Percentiles rank a stretch among this genome's conserved stretches.
These are phyloP conservation scores for Pseudolycoriella hygida DNA, from an alignment of 2,888 invertebrate species.

Conservation along the genomic window DNA sequence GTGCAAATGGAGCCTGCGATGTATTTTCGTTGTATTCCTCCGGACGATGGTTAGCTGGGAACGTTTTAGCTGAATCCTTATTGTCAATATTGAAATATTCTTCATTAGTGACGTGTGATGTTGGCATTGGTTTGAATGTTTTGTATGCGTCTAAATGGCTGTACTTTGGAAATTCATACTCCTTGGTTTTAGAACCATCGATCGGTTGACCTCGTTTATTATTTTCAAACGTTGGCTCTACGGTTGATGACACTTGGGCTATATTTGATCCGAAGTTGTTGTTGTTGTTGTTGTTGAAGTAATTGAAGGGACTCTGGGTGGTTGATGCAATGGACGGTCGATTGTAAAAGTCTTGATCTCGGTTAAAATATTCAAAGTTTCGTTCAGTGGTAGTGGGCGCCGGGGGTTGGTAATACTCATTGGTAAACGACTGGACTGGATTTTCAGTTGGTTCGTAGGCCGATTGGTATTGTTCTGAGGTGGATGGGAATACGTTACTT, in stretches of 20 bases:
- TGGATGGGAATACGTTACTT: not conserved
- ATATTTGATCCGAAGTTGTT: conserved; percentile 17
- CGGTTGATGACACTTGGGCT: conserved; percentile 5
- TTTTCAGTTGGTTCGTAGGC: not conserved
- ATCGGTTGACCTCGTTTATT: conserved; percentile 14
- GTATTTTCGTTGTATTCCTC: conserved; percentile 22
- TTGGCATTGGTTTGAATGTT: conserved; percentile 18
- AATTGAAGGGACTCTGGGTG: conserved; percentile 7
- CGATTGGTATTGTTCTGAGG: conserved; percentile 12
- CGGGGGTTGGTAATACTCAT: not conserved
- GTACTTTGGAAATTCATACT: conserved; percentile 8
- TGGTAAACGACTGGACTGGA: not conserved
- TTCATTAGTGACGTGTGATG: conserved; percentile 18
- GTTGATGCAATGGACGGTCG: not conserved
- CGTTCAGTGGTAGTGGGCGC: not conserved
- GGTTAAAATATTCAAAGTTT: not conserved
- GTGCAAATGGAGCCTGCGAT: not conserved
- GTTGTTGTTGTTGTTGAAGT: conserved; percentile 13
- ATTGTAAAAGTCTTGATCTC: not conserved
- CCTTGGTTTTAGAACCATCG: not conserved
- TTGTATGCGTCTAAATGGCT: conserved; percentile 13
- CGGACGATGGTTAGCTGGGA: conserved; percentile 25
- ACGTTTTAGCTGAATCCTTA: conserved; percentile 8
- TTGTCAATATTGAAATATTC: conserved; percentile 19
- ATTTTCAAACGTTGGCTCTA: not conserved